Percentiles rank a stretch among this genome's conserved stretches.
Conservation (phyloP, 2,797 vertebrate species). For the Sardinella longiceps region DNA sequence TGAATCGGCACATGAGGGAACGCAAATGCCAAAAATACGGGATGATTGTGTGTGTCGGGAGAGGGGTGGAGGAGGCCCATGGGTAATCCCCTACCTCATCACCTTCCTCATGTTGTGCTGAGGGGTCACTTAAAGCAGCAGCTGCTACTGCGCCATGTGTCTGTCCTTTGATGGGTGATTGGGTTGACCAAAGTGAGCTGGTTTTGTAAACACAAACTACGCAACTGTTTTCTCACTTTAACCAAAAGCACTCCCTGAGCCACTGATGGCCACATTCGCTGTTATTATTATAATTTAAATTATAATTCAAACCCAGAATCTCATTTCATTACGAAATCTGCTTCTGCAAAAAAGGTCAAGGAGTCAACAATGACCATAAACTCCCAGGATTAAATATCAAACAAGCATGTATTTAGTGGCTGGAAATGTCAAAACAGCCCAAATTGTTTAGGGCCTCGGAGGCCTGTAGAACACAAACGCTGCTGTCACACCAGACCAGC, state of each 20-base stretch:
- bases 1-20: conserved; percentile 1
- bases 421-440: conserved; percentile 9
- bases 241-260: not conserved
- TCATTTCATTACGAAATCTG: not conserved
- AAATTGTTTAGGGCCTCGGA: not conserved
- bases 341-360: not conserved
- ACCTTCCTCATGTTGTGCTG: conserved; percentile 47
- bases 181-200: not conserved
- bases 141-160: conserved; percentile 65
- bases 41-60: conserved; percentile 1
- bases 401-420: not conserved
- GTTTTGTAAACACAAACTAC: not conserved
- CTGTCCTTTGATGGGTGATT: conserved; percentile 51
- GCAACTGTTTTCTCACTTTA: conserved; percentile 1
- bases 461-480: conserved; percentile 22
- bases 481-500: conserved; percentile 25
- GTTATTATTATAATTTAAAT: not conserved
- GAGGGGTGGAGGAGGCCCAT: conserved; percentile 30
- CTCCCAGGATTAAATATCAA: not conserved
- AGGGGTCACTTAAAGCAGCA: conserved; percentile 52
- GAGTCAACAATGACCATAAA: not conserved
- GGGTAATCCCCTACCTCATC: conserved; percentile 24
- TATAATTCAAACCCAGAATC: not conserved
- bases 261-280: not conserved
- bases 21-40: conserved; percentile 22